Percentiles rank a stretch among this genome's conserved stretches.
Evolutionary conservation across 2,797 vertebrate species (phyloP).

Genomic region (Protonibea diacanthus): DNA sequence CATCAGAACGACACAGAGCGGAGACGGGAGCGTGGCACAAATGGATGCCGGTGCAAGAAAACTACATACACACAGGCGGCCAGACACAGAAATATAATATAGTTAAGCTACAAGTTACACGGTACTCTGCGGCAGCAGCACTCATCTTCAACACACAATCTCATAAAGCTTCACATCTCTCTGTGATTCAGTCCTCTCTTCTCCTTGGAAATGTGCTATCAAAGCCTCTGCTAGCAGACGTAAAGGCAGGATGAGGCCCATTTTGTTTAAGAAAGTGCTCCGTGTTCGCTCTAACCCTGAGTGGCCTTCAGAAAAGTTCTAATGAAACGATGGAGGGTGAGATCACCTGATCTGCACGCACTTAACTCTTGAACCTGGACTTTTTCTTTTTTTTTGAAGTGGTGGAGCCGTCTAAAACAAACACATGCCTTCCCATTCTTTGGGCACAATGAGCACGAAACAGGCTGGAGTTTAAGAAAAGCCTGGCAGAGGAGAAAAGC

Average conservation of each 20-base stretch:
- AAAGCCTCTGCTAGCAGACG: conserved; percentile 38
- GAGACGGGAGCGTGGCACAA: conserved; percentile 38
- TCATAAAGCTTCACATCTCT: conserved; percentile 31
- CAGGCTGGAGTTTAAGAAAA: conserved; percentile 49
- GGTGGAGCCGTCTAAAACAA: conserved; percentile 40
- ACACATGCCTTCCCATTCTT: conserved; percentile 53
- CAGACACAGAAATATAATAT: conserved; percentile 1
- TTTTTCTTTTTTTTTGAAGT: conserved; percentile 23
- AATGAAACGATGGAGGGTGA: conserved; percentile 36
- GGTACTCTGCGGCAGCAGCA: neutral
- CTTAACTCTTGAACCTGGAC: conserved; percentile 36
- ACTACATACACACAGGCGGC: conserved; percentile 8
- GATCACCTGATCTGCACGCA: conserved; percentile 15
- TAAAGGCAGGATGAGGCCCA: conserved; percentile 41
- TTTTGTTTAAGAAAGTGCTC: conserved; percentile 48
- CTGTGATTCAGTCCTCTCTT: conserved; percentile 21
- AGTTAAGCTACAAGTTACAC: conserved; percentile 10
- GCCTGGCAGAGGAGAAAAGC: conserved; percentile 22
- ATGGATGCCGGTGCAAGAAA: conserved; percentile 10
- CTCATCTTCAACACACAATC: conserved; percentile 14
- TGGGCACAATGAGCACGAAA: conserved; percentile 45
- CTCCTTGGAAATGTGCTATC: conserved; percentile 19
- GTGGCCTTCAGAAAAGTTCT: conserved; percentile 43
- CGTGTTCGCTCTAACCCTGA: conserved; percentile 45
- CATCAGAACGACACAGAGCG: conserved; percentile 58